Conservation (phyloP, 2,797 vertebrate species). For the Petrocephalus sullivani region DNA sequence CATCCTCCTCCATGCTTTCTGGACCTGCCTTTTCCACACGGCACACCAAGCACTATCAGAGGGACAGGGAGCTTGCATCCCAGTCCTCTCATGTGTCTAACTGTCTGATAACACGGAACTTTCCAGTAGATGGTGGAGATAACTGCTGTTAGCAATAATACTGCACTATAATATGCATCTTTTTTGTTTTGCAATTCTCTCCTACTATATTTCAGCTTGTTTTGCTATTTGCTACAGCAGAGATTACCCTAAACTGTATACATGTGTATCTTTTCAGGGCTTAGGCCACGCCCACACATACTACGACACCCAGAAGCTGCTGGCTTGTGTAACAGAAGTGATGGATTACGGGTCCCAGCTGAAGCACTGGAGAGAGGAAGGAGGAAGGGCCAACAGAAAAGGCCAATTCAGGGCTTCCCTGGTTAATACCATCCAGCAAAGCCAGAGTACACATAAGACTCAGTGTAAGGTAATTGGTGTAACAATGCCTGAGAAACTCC, state of each 20-base stretch:
- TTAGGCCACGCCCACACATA: neutral
- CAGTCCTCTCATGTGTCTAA: neutral
- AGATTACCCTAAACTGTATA: neutral
- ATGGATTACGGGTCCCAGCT: neutral
- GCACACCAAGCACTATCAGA: neutral
- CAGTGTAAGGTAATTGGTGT: neutral
- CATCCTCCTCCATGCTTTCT: slow-evolving; percentile 44
- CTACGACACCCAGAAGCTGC: neutral
- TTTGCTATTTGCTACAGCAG: neutral
- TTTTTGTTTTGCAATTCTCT: neutral
- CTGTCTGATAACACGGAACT: neutral
- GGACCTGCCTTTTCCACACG: neutral
- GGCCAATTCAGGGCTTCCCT: neutral
- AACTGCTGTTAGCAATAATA: neutral
- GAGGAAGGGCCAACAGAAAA: neutral
- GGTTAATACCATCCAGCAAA: neutral
- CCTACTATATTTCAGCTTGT: neutral
- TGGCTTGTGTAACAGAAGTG: neutral
- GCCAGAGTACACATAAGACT: neutral
- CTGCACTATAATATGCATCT: neutral
- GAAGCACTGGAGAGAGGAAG: neutral
- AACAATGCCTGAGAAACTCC: neutral
- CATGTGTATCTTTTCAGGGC: neutral
- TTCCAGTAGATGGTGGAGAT: too few relatives aligned
- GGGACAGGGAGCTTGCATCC: neutral